These are phyloP conservation scores for Hipposideros larvatus DNA, from an alignment of 2,797 vertebrate genomes.

Conservation along the genomic window DNA sequence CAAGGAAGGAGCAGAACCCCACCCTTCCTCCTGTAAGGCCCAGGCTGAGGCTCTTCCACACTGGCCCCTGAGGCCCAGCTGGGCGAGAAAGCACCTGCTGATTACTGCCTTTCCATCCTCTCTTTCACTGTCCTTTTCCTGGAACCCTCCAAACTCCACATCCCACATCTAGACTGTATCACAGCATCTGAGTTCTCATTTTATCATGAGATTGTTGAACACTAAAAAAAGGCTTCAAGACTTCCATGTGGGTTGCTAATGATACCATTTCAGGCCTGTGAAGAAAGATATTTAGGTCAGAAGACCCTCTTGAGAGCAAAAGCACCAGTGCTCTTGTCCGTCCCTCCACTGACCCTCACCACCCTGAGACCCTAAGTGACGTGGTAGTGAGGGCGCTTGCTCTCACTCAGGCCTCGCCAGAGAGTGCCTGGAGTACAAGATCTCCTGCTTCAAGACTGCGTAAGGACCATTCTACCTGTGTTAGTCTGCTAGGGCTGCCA, in stretches of 20 bases:
- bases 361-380: background rate
- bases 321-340: background rate
- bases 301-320: background rate
- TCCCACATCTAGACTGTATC: background rate
- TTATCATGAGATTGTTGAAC: background rate
- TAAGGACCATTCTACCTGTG: background rate
- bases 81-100: background rate
- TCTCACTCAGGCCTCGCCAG: background rate
- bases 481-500: background rate
- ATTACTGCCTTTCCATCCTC: background rate
- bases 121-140: background rate
- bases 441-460: background rate
- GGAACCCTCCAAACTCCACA: background rate
- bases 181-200: background rate
- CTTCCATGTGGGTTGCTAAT: background rate
- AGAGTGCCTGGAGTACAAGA: background rate
- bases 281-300: background rate
- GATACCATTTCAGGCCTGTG: background rate
- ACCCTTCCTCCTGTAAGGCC: background rate
- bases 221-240: background rate
- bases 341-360: background rate
- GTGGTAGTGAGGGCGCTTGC: background rate
- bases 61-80: background rate
- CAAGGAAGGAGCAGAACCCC: background rate
- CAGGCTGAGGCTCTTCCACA: background rate